A percentile compares a stretch with the other conserved stretches of the same genome.
Conservation (phyloP, 2,888 invertebrate genomes). For the Lasioglossum villosulum region DNA sequence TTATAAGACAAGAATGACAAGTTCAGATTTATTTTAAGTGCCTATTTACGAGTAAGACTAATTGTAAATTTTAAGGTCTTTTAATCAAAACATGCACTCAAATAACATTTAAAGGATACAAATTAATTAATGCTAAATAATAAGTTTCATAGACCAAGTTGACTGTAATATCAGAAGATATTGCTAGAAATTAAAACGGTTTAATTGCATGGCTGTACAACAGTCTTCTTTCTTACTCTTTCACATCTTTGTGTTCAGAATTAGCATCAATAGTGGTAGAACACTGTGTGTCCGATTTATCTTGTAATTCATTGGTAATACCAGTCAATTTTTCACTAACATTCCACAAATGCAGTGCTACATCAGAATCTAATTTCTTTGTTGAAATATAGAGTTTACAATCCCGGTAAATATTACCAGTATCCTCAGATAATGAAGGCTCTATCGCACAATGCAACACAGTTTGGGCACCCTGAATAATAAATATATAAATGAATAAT, state of each 20-base stretch:
- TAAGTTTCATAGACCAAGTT: background rate
- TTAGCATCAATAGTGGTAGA: background rate
- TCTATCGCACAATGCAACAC: constrained; percentile 92
- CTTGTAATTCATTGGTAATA: constrained; percentile 12
- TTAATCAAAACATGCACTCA: background rate
- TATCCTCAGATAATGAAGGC: constrained; percentile 86
- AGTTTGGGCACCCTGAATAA: constrained; percentile 91
- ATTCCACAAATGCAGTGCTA: constrained; percentile 89
- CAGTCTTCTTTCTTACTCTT: background rate
- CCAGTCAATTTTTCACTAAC: constrained; percentile 87
- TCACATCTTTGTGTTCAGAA: background rate
- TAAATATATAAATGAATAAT: constrained; percentile 41
- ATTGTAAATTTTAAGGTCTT: background rate
- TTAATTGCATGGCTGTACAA: background rate
- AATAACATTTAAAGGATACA: background rate
- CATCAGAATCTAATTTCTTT: constrained; percentile 87
- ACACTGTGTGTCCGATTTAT: background rate
- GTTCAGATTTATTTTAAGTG: background rate
- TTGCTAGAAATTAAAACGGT: background rate
- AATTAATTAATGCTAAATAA: background rate
- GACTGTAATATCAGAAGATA: background rate
- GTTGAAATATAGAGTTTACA: constrained; percentile 88
- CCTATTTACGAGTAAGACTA: background rate
- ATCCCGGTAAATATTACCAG: constrained; percentile 91
- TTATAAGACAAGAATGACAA: background rate